These are phyloP conservation scores for Mirza zaza DNA, from an alignment of 2,113 vertebrate genomes.

Conservation along the genomic window DNA sequence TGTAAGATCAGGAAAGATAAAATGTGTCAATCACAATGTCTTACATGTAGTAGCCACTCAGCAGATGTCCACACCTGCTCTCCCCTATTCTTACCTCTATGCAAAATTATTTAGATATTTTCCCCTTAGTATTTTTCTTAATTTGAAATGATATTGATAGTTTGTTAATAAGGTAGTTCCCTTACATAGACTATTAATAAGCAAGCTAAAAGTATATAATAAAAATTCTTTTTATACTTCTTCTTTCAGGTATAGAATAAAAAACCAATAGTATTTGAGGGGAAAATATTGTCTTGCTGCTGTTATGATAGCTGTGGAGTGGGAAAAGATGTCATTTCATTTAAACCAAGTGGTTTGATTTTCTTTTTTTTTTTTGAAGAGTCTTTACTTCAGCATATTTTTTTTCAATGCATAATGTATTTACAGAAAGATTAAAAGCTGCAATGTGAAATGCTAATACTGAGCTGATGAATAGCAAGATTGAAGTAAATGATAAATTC, in stretches of 20 bases:
- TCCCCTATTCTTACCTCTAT: background rate
- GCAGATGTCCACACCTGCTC: background rate
- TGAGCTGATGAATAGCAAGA: slow-evolving; percentile 44
- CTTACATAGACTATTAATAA: slow-evolving; percentile 35
- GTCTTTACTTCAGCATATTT: slow-evolving; percentile 65
- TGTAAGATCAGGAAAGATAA: background rate
- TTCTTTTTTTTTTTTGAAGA: slow-evolving; percentile 71
- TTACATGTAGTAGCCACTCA: background rate
- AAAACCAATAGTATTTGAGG: slow-evolving; percentile 73
- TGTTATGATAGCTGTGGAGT: slow-evolving; percentile 62
- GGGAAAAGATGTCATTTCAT: slow-evolving; percentile 37
- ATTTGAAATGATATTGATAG: slow-evolving; percentile 23
- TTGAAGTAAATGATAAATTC: slow-evolving; percentile 58
- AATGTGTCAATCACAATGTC: background rate
- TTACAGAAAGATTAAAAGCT: slow-evolving; percentile 63
- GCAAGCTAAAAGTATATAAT: slow-evolving; percentile 60
- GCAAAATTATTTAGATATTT: background rate
- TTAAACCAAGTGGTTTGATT: slow-evolving; percentile 71
- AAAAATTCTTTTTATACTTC: slow-evolving; percentile 81
- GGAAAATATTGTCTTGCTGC: slow-evolving; percentile 60
- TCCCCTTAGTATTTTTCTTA: background rate
- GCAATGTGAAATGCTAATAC: slow-evolving; percentile 39
- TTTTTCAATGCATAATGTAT: slow-evolving; percentile 68
- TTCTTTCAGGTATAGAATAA: slow-evolving; percentile 85
- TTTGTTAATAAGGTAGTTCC: slow-evolving; percentile 21